Evolutionary conservation across 2,113 vertebrate species (phyloP).

Genomic region (Tyrannus savana): DNA sequence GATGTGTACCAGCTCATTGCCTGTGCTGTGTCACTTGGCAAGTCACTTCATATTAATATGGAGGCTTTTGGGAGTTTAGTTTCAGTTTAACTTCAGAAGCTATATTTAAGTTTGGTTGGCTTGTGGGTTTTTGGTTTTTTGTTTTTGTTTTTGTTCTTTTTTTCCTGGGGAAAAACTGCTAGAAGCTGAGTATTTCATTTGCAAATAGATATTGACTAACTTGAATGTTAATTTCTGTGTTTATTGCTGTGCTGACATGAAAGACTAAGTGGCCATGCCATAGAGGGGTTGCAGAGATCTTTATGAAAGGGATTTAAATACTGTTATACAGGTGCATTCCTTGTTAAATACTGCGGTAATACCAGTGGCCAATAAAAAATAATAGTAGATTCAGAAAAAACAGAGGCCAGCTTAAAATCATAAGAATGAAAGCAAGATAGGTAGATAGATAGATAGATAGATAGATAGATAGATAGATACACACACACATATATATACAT

Average conservation of each 20-base stretch:
- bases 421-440: background rate
- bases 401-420: background rate
- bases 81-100: background rate
- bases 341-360: background rate
- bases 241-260: background rate
- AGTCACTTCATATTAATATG: background rate
- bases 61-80: rapidly evolving
- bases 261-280: background rate
- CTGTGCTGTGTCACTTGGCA: background rate
- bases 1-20: background rate
- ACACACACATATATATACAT: background rate
- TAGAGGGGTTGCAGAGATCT: background rate
- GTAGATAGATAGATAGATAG: no score
- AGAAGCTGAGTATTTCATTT: background rate
- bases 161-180: background rate
- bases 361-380: background rate
- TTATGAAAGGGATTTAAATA: background rate
- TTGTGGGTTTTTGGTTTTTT: background rate
- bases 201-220: background rate
- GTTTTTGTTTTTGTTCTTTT: background rate
- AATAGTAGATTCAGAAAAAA: background rate
- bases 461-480: background rate
- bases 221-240: background rate
- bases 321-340: rapidly evolving
- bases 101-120: background rate